Evolutionary conservation across 1,140 invertebrate genomes (phyloP).

Genomic region (Euura saliciscinereae): DNA sequence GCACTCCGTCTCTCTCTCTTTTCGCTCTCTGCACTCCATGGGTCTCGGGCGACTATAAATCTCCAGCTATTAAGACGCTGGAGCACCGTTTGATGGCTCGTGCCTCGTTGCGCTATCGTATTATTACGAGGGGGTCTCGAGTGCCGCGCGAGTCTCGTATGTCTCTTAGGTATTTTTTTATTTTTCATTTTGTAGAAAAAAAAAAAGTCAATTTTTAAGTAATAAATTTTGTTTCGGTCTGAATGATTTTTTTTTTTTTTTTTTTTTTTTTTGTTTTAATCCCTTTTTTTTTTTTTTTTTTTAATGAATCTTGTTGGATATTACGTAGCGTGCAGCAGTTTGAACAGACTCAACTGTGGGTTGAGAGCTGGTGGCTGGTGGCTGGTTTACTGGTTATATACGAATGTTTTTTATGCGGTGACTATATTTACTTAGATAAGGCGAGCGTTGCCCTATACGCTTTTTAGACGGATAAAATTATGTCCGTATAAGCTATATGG

Average conservation of each 20-base stretch:
- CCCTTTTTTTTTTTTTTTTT: too few species aligned
- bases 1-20: slow-evolving; percentile 11
- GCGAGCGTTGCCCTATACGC: slow-evolving; percentile 8
- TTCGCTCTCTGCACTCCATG: slow-evolving; percentile 16
- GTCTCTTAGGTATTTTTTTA: not conserved
- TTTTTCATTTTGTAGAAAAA: not conserved
- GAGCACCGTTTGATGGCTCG: slow-evolving; percentile 56
- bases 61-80: slow-evolving; percentile 57
- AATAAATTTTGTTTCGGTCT: too few species aligned
- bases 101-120: slow-evolving; percentile 52
- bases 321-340: too few species aligned
- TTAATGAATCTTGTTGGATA: too few species aligned
- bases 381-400: not conserved
- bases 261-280: slow-evolving; percentile 17
- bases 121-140: slow-evolving; percentile 12
- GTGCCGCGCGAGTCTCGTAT: too few species aligned
- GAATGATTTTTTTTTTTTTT: not conserved
- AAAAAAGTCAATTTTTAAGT: too few species aligned
- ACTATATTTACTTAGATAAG: not conserved
- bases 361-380: not conserved
- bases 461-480: slow-evolving; percentile 9
- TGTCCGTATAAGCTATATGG: not conserved
- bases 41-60: slow-evolving; percentile 47
- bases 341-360: too few species aligned
- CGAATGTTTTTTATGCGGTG: slow-evolving; percentile 1